Conservation (phyloP, 2,797 vertebrate species). For the Phoeniculus purpureus region DNA sequence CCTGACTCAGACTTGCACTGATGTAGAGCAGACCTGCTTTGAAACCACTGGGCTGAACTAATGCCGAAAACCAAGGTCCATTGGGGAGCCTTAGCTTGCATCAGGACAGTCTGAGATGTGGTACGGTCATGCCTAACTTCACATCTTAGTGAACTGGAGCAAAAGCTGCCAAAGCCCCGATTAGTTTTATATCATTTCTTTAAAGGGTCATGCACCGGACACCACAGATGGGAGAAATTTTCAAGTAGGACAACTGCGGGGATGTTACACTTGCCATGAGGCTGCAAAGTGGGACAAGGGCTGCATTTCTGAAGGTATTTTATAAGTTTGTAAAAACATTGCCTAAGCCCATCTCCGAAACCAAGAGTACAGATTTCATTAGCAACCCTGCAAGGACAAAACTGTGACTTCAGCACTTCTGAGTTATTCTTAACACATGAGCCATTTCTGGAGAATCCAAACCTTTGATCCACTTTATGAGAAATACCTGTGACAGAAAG, state of each 20-base stretch:
- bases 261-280: background rate
- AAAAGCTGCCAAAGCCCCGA: background rate
- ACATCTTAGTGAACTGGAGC: background rate
- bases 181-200: background rate
- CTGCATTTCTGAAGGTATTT: background rate
- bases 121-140: background rate
- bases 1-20: background rate
- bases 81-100: background rate
- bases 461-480: constrained; percentile 60
- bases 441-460: constrained; percentile 33
- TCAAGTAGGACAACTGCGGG: background rate
- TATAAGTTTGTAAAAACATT: constrained; percentile 11
- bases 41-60: background rate
- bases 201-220: background rate
- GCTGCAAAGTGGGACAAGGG: background rate
- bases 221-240: background rate
- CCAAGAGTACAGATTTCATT: background rate
- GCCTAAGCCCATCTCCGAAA: constrained; percentile 4
- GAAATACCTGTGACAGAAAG: constrained; percentile 62
- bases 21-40: background rate
- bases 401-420: constrained; percentile 47
- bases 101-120: background rate
- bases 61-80: background rate
- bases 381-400: constrained; percentile 16
- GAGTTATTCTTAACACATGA: constrained; percentile 55